Percentiles rank a stretch among this genome's conserved stretches.
phyloP scores from a whole-genome alignment of 2,888 invertebrate genomes.

The Andricus curvator region DNA sequence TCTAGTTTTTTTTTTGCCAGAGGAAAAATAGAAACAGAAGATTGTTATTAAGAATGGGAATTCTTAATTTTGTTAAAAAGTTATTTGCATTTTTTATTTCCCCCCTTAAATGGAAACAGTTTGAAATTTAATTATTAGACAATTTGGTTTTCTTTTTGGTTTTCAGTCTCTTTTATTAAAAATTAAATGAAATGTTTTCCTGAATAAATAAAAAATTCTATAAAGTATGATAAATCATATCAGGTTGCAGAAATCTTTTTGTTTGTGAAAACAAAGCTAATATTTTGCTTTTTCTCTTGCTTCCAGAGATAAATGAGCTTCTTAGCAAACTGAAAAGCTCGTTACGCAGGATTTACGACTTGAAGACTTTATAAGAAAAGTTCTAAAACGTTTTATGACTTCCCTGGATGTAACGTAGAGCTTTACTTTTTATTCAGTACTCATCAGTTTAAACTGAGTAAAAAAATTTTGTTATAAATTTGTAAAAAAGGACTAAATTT shows the following conservation, averaged over 20 bases:
- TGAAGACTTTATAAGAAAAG: slow-evolving; percentile 4
- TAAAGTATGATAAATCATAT: background rate
- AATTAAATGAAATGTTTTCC: no score
- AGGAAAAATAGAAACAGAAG: no score
- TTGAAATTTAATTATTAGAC: no score
- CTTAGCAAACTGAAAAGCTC: slow-evolving; percentile 3
- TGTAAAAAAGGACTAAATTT: no score
- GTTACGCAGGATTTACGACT: slow-evolving; percentile 10
- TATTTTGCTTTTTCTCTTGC: background rate
- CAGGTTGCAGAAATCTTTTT: background rate
- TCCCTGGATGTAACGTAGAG: background rate
- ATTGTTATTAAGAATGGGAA: no score
- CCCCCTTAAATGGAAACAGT: no score
- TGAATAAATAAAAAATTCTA: background rate
- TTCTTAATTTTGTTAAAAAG: no score
- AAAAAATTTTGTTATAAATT: no score
- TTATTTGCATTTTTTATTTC: no score
- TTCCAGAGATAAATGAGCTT: background rate
- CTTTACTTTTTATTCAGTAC: background rate
- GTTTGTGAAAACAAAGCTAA: background rate
- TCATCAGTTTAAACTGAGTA: background rate
- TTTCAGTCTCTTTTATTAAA: no score
- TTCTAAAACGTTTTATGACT: slow-evolving; percentile 8
- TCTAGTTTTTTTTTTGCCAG: no score
- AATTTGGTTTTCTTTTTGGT: no score